Evolutionary conservation across 1,140 invertebrate species (phyloP).

Genomic region (Alviniconcha marisindica): DNA sequence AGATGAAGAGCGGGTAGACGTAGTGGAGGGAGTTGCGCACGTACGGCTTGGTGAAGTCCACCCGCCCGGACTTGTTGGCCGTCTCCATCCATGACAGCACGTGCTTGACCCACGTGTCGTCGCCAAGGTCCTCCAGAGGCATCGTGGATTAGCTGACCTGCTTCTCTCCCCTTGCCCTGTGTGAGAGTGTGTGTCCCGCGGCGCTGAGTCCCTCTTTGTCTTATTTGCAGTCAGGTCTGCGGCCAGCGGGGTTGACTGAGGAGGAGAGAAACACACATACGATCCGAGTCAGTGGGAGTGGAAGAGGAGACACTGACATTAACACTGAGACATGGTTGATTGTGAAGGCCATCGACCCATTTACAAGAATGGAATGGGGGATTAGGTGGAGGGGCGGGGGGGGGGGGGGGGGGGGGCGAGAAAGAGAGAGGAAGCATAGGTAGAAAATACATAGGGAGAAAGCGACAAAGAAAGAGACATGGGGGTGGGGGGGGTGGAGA

Average conservation of each 20-base stretch:
- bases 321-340: no score
- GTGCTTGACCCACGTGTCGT: slow-evolving; percentile 55
- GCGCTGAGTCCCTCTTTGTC: not conserved
- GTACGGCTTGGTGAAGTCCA: slow-evolving; percentile 72
- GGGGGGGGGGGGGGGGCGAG: not conserved
- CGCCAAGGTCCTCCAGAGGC: slow-evolving; percentile 44
- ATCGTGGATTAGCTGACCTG: slow-evolving; percentile 40
- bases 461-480: slow-evolving; percentile 79
- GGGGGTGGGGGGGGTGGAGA: not conserved
- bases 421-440: not conserved
- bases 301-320: not conserved
- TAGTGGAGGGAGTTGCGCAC: slow-evolving; percentile 70
- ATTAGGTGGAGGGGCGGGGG: not conserved
- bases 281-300: not conserved
- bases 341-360: not conserved
- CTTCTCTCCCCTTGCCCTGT: not conserved
- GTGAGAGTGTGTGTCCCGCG: not conserved
- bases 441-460: not conserved
- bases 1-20: slow-evolving; percentile 82
- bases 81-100: slow-evolving; percentile 53
- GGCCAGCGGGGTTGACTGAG: not conserved
- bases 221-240: not conserved
- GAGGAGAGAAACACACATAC: not conserved
- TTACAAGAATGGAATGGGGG: not conserved
- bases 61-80: slow-evolving; percentile 49